Base-by-base conservation (phyloP, 2,888 invertebrate genomes). In the Aethes cnicana region DNA sequence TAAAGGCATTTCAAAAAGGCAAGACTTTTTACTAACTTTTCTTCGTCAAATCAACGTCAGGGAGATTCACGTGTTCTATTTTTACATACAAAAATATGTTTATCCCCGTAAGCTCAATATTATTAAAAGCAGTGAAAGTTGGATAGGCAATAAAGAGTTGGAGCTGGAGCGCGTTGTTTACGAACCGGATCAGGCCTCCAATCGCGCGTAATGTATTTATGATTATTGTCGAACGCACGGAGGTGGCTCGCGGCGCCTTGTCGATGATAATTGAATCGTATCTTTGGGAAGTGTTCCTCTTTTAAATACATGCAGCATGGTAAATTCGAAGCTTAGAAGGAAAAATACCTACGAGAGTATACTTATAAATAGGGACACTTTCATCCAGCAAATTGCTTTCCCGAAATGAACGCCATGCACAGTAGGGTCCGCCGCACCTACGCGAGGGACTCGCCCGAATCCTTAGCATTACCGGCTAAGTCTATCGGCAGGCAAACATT, bases 171-270 rank as follows among this genome's bases (percentile, higher is more conserved):
- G 72, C 77, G 70, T 82, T 87, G 87, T 89, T 87, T 85, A 84
- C 85, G 78, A 69, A 71, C 69, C 58, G 81, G 85, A 81, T 85
- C 77, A 72, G 74, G 68, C 74, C 75, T 72, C 79, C 84, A 82
- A 88, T 89, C 81, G 84, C 67, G 79, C 85, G 89, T 88, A 89
- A 89, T 89, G 88, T 89, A 88, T 89, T 88, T 88, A 89, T 88
- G 84, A 89, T 88, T 87, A 88, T 89, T 88, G 87, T 79, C 72
- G 30, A 30, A 17, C 30, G 30, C 16, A 33, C n/a, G 33, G 21
- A 12, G 36, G 21, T 25, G 11, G 42, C 8, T 9, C 20, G 35
- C 6, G 28, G 25, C 33, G 18, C 14, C 4, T 3, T 42, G 20
- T 41, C 9, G 21, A 42, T 42, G 35, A 21, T 39, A 35, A 42